Base-by-base conservation (phyloP, 1,140 invertebrate genomes). In the Heliconius congener region DNA sequence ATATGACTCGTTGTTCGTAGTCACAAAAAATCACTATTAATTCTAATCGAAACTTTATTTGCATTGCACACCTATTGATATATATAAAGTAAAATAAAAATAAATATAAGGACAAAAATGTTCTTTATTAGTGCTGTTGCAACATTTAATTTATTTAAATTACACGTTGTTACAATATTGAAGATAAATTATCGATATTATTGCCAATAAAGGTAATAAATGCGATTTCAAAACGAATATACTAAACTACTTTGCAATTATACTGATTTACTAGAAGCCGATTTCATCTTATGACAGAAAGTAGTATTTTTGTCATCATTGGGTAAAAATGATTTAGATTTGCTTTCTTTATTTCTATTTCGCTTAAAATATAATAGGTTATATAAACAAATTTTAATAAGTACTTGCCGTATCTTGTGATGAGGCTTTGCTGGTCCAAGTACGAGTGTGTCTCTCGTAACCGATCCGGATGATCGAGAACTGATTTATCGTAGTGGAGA, bases 71-170 rank as follows among this genome's bases (percentile, higher is more conserved):
- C n/a, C 18, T 19, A 46, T 42, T 9, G 8, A 42, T 57, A 57
- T 8, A n/a, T 23, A 57, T 23, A 57, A 57, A 23, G 27, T 57
- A 57, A 23, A 23, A 23, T 23, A 23, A 52, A 52, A 52, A 52
- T 52, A 60, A 30, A 66, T 66, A 66, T 66, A 66, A 66, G 60
- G 60, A 66, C 60, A 66, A 66, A 13, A 66, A 30, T 66, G 27
- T 30, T 1, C 6, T n/a, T 60, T 60, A n/a, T 60, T 60, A 11
- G 23, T 23, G 9, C 9, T 66, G 60, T 66, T 66, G 60, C 60
- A 66, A 66, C 27, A 66, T 30, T 27, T 66, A 66, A 66, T 66
- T 66, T 66, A 66, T 66, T 66, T 66, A 30, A 66, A 66, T 30
- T 11, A 66, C 30, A 30, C 27, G 23, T 66, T 66, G 55, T 23